Evolutionary conservation across 2,888 invertebrate genomes (phyloP), one percentile per base, ranked within the genome.

Genomic region (Orchesellides sinensis): DNA sequence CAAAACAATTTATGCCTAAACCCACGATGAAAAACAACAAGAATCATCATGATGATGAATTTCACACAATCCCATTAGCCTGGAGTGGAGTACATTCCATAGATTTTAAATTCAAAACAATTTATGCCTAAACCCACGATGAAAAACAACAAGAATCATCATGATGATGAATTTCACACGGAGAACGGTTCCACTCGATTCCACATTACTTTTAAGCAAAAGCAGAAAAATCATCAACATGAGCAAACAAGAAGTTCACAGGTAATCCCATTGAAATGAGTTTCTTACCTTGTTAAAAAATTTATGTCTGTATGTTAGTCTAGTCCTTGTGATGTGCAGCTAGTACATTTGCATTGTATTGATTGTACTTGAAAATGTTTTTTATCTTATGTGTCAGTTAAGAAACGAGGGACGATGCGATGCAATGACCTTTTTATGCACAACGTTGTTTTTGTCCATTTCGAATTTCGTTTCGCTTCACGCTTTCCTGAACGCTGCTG

Each of bases 391-490:
- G 17, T 49, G 49, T 49, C 49, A 49, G 49, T 49, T 1, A 49
- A 49, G 49, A 49, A 54, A 25, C 19, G 25, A 29, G 21, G 29
- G 19, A 70, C 35, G 70, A 70, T 70, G 56, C 70, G 54, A 69
- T 69, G 69, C 69, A 70, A 70, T 70, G 70, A 70, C 70, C 70
- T 70, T 25, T 70, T 70, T 56, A 70, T 70, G 40, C 32, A 56
- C 35, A 70, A 56, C 32, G 56, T 70, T 56, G 70, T 70, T 56
- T 65, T 54, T 70, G 70, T 70, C 70, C 70, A 35, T 35, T 29
- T 52, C 35, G 68, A 52, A 69, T 66, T 49, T 66, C 4, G 63
- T 52, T 49, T 29, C 6, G 1, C 45, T 68, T 68, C 32, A 49
- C 49, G 66, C 29, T 27, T 68, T 19, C 66, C 25, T 68, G 12